A percentile compares a stretch with the other conserved stretches of the same genome.
phyloP scores from a whole-genome alignment of 2,113 vertebrate species.

The Aspidoscelis tigris region DNA sequence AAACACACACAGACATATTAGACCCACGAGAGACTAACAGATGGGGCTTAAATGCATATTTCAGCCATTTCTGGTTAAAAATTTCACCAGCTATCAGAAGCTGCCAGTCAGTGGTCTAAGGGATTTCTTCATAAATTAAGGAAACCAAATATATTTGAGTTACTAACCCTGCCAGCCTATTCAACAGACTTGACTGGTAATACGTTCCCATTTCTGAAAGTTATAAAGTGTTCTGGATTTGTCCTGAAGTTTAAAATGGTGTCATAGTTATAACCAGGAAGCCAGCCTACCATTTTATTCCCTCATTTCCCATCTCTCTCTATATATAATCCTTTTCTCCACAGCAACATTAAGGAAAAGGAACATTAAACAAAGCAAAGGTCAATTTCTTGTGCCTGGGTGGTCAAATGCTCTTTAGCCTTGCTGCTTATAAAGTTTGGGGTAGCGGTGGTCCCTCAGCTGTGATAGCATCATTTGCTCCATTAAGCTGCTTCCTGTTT shows the following conservation, averaged over 20 bases:
- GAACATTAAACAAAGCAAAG: neutral
- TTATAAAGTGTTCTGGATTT: neutral
- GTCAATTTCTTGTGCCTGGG: neutral
- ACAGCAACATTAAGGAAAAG: neutral
- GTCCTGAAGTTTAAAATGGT: neutral
- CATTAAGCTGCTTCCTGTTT: neutral
- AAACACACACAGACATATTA: neutral
- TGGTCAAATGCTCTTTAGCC: neutral
- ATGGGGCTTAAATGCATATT: neutral
- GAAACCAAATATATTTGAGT: neutral
- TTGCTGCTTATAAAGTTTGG: neutral
- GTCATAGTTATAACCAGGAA: too few species aligned
- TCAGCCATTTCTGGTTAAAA: neutral
- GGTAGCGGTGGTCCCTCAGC: neutral
- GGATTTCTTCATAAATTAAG: neutral
- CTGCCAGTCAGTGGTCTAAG: neutral
- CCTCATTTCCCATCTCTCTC: neutral
- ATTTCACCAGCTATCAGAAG: neutral
- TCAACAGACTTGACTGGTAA: neutral
- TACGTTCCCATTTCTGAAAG: neutral
- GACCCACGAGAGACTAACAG: neutral
- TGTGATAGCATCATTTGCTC: neutral
- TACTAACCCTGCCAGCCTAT: neutral
- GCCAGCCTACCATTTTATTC: neutral
- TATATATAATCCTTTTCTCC: neutral